These are phyloP conservation scores for Lasioglossum morio DNA, from an alignment of 2,888 invertebrate genomes.

Conservation along the genomic window DNA sequence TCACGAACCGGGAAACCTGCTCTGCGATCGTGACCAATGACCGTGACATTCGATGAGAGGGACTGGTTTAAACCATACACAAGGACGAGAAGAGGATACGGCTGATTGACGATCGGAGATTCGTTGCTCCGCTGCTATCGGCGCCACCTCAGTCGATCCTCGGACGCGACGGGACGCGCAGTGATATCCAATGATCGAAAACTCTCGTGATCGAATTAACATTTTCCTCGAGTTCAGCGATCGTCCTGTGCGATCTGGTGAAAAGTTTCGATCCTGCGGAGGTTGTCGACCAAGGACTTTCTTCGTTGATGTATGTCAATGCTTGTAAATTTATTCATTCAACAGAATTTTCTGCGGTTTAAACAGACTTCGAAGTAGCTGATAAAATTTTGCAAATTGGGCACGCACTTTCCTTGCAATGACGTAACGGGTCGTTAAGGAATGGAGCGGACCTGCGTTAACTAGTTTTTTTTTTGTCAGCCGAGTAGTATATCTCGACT, in stretches of 20 bases:
- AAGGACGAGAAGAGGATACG: neutral
- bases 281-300: neutral
- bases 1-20: neutral
- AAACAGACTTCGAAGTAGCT: neutral
- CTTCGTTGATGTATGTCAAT: neutral
- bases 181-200: neutral
- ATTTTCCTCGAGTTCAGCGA: neutral
- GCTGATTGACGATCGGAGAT: slow-evolving; percentile 23
- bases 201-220: neutral
- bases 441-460: neutral
- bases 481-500: too few relatives aligned
- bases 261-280: neutral
- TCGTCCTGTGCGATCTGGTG: neutral
- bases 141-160: slow-evolving; percentile 39
- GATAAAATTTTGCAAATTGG: too few relatives aligned
- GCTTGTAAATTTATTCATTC: neutral
- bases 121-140: slow-evolving; percentile 38
- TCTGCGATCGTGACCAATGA: neutral
- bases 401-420: neutral
- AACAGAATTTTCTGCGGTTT: neutral
- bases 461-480: neutral
- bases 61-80: neutral
- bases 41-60: neutral
- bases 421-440: neutral
- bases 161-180: slow-evolving; percentile 37